A percentile compares a stretch with the other conserved stretches of the same genome.
Evolutionary conservation across 2,888 invertebrate genomes (phyloP).

Genomic region (Drosophila quinaria): DNA sequence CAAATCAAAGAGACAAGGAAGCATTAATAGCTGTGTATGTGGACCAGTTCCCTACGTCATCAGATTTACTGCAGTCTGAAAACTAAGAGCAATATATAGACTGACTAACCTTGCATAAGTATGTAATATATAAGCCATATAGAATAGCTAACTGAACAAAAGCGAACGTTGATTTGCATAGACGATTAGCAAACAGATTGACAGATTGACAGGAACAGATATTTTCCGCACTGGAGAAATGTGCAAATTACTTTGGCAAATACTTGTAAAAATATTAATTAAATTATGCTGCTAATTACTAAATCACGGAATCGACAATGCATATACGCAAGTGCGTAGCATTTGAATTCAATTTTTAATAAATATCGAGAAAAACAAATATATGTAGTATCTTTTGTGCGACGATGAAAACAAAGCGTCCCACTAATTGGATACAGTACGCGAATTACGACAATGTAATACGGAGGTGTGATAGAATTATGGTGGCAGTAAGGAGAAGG

Average conservation of each 20-base stretch:
- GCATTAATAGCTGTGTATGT: slow-evolving; percentile 4
- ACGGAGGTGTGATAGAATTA: neutral
- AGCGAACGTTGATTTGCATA: slow-evolving; percentile 38
- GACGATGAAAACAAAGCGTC: slow-evolving; percentile 23
- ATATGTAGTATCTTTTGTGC: neutral
- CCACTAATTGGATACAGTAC: slow-evolving; percentile 65
- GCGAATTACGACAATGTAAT: slow-evolving; percentile 26
- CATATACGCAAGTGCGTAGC: slow-evolving; percentile 19
- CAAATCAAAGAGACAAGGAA: slow-evolving; percentile 44
- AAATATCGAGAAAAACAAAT: slow-evolving; percentile 23
- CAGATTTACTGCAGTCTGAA: slow-evolving; percentile 11
- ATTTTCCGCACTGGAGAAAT: slow-evolving; percentile 36
- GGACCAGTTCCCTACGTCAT: slow-evolving; percentile 29
- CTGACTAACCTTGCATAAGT: slow-evolving; percentile 47
- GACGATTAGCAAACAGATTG: slow-evolving; percentile 22
- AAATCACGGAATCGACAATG: slow-evolving; percentile 30
- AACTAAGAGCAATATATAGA: slow-evolving; percentile 18
- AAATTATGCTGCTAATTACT: slow-evolving; percentile 50
- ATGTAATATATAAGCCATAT: neutral
- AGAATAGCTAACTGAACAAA: slow-evolving; percentile 20
- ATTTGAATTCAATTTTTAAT: slow-evolving; percentile 35
- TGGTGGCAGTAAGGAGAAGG: neutral
- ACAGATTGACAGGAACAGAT: slow-evolving; percentile 19
- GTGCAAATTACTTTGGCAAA: slow-evolving; percentile 15
- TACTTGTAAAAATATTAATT: slow-evolving; percentile 28